Base-by-base conservation (phyloP, 2,888 invertebrate genomes). In the Achlya flavicornis region DNA sequence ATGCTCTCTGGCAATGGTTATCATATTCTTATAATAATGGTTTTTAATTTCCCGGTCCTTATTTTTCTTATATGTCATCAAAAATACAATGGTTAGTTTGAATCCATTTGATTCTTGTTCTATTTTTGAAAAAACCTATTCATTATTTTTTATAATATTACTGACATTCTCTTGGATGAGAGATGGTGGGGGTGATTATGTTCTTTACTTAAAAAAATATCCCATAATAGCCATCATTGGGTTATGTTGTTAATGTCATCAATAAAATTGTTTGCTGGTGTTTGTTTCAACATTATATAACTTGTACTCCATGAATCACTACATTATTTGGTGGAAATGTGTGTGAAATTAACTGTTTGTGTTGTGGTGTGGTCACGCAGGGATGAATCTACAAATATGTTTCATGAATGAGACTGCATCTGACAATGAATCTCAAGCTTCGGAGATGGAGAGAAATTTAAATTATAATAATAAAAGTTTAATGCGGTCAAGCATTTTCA, bases 381-480 rank as follows among this genome's bases (percentile, higher is more conserved):
- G 97, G 76, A 98, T 97, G 96, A 98, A 98, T 93, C 96, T 98
- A 62, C 98, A 98, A 94, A 98, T 98, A 81, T 98, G 98, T 94
- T 98, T 98, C 91, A 97, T 98, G 97, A 98, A 98, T 88, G 98
- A 98, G 88, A 97, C 97, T 64, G 96, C 96, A 67, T 97, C 97
- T 62, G 97, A 97, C 87, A 96, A 95, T 79, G 97, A 97, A 87
- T 97, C 97, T 76, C 96, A 96, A 72, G 95, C 95, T 71, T 96
- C 96, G 64, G 97, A 97, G 79, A 94, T 95, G 71, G 97, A 97
- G 87, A 95, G 80, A 83, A 92, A 84, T 81, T 73, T 84, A 68
- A 87, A 81, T 75, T 79, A 77, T 81, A 86, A 80, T 76, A 87
- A 81, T 79, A 92, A 89, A 84, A 90, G 85, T 80, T 83, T 89